Evolutionary conservation across 2,113 vertebrate species (phyloP).

Genomic region (Cyphomyrus discorhynchus): DNA sequence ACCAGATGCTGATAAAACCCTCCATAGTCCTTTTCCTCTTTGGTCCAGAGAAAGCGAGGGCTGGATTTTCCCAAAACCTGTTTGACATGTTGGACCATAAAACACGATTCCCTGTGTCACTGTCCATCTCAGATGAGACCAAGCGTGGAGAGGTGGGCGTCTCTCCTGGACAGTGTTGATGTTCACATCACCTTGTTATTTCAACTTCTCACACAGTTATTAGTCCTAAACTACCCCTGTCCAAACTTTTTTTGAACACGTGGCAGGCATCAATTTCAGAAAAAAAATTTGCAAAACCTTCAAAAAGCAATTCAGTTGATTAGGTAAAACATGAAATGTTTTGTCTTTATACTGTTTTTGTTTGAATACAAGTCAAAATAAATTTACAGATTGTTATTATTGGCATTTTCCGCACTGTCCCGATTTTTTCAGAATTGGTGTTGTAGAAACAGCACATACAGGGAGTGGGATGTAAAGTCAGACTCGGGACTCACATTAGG

Average conservation of each 20-base stretch:
- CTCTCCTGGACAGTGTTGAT: neutral
- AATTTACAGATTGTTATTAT: neutral
- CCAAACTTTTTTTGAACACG: neutral
- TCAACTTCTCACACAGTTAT: neutral
- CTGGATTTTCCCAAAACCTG: neutral
- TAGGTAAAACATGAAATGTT: neutral
- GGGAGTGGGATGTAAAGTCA: neutral
- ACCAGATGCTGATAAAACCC: neutral
- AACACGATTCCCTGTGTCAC: neutral
- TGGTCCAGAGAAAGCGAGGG: neutral
- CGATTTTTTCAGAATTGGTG: neutral
- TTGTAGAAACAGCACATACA: neutral
- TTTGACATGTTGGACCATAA: neutral
- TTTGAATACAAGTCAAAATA: neutral
- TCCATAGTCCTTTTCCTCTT: neutral
- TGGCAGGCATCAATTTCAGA: neutral
- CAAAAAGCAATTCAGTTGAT: neutral
- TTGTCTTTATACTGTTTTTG: neutral
- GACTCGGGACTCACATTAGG: neutral
- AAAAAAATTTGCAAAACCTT: neutral
- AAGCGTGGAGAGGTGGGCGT: neutral
- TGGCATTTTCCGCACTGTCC: neutral
- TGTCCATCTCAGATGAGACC: neutral
- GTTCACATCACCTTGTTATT: neutral
- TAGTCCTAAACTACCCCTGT: neutral